Evolutionary conservation across 2,113 vertebrate species (phyloP).

Genomic region (Paracanthobrama guichenoti): DNA sequence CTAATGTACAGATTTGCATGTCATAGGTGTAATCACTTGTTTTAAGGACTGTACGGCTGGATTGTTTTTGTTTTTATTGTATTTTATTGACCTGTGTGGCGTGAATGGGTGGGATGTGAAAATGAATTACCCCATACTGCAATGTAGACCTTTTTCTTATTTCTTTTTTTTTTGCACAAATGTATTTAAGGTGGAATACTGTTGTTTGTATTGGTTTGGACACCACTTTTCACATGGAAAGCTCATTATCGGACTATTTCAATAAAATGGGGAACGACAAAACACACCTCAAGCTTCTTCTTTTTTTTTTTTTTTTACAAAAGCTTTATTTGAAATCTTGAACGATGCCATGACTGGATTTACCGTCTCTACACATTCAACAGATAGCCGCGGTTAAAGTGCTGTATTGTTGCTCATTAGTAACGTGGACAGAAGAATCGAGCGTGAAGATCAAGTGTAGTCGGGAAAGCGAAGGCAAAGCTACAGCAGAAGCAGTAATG

Average conservation of each 20-base stretch:
- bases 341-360: constrained; percentile 27
- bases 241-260: constrained; percentile 93
- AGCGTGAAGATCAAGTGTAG: constrained; percentile 28
- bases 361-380: constrained; percentile 46
- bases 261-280: constrained; percentile 96
- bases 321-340: constrained; percentile 44
- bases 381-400: constrained; percentile 57
- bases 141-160: constrained; percentile 82
- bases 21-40: constrained; percentile 95
- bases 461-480: constrained; percentile 43
- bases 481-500: constrained; percentile 40
- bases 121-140: constrained; percentile 88
- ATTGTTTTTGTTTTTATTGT: constrained; percentile 69
- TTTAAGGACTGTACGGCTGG: constrained; percentile 59
- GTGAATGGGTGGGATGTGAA: constrained; percentile 83
- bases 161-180: constrained; percentile 84
- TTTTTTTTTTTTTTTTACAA: background rate
- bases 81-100: constrained; percentile 78
- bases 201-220: constrained; percentile 81
- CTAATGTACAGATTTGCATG: constrained; percentile 99
- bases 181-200: constrained; percentile 94
- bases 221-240: constrained; percentile 83
- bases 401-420: constrained; percentile 49
- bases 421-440: constrained; percentile 6
- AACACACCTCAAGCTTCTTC: constrained; percentile 8